Percentiles rank a stretch among this genome's conserved stretches.
These are phyloP conservation scores for Sebastes itinus DNA, from an alignment of 2,797 vertebrate species.

Conservation along the genomic window DNA sequence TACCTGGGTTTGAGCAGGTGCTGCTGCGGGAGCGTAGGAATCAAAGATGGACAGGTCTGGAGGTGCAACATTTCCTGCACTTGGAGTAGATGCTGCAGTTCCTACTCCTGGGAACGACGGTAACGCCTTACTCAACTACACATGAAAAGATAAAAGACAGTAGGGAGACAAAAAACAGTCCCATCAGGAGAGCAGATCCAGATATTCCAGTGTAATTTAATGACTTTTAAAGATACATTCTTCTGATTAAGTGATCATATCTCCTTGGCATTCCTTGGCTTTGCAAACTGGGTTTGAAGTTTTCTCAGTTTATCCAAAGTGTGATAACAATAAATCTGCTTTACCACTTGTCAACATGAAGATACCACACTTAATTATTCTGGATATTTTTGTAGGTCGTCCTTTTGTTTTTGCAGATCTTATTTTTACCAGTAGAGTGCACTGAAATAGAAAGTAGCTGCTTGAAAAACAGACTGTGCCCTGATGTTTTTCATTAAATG, in stretches of 20 bases:
- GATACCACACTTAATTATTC: not conserved
- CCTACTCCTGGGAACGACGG: conserved; percentile 45
- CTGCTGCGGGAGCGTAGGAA: conserved; percentile 66
- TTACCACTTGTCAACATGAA: not conserved
- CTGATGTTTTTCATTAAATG: conserved; percentile 36
- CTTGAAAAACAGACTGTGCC: not conserved
- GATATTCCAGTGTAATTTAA: conserved; percentile 31
- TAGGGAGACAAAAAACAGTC: conserved; percentile 7
- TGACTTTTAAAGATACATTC: conserved; percentile 56
- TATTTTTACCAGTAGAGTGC: not conserved
- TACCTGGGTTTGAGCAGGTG: conserved; percentile 77
- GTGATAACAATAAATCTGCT: not conserved
- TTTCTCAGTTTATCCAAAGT: not conserved
- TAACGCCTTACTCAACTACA: conserved; percentile 47
- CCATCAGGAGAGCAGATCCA: not conserved
- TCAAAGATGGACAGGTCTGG: conserved; percentile 83
- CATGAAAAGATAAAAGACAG: not conserved
- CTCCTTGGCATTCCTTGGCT: conserved; percentile 17
- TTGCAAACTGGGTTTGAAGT: not conserved
- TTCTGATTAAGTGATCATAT: conserved; percentile 17
- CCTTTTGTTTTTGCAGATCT: conserved; percentile 14
- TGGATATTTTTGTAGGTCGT: not conserved
- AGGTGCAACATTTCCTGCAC: conserved; percentile 60
- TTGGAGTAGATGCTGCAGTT: conserved; percentile 40
- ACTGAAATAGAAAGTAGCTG: not conserved